These are phyloP conservation scores for Ianthella basta DNA, from an alignment of 37 sponge, comb jelly and placozoan species.

Conservation along the genomic window DNA sequence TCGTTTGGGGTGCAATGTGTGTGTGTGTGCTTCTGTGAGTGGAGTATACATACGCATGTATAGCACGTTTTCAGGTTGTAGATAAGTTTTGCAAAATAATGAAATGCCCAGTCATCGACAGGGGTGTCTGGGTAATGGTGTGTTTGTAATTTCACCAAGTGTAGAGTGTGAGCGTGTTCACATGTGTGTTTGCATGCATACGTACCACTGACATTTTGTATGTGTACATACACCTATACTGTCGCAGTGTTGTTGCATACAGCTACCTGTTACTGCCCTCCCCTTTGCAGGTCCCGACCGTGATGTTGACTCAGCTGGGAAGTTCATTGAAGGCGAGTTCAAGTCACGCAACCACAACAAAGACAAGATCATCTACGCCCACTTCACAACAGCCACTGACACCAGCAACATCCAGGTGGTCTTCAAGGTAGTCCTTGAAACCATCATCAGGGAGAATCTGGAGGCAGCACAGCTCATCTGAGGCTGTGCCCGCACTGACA, in stretches of 20 bases:
- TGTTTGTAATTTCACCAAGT: no score
- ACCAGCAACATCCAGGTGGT: conserved; percentile 90
- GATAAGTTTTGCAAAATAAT: no score
- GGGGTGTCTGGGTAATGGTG: no score
- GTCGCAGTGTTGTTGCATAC: no score
- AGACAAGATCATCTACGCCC: conserved; percentile 88
- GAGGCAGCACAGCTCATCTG: conserved; percentile 93
- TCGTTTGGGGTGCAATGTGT: neutral
- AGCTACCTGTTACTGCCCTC: no score
- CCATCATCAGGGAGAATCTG: conserved; percentile 93
- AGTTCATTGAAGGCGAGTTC: conserved; percentile 84
- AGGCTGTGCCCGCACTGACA: neutral
- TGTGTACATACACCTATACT: neutral
- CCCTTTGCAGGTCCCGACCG: conserved; percentile 83
- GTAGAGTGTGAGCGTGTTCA: neutral
- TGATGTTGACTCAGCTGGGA: conserved; percentile 79
- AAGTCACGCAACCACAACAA: conserved; percentile 83
- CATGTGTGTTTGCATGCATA: neutral
- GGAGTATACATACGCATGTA: neutral
- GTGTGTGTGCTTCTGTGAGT: neutral
- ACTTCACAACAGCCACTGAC: conserved; percentile 98
- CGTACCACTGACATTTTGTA: neutral
- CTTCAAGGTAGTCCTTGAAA: conserved; percentile 90
- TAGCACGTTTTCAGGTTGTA: no score
- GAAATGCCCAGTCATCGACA: no score